Percentiles rank a stretch among this genome's conserved stretches.
These are phyloP conservation scores for Micropterix aruncella DNA, from an alignment of 2,888 invertebrate species.

Conservation along the genomic window DNA sequence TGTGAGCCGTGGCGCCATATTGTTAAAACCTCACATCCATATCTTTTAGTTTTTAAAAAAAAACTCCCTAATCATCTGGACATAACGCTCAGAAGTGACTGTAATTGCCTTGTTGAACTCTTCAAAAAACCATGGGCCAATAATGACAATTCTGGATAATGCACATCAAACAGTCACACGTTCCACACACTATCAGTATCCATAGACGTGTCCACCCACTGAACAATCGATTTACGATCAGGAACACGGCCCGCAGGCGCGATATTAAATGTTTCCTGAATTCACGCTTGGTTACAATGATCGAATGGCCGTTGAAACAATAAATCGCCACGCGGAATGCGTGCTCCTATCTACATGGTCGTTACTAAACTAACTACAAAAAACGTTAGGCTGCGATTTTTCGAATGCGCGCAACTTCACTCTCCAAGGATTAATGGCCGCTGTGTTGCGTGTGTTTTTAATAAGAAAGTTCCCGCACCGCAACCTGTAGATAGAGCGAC, in stretches of 20 bases:
- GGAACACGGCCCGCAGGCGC: conserved; percentile 2
- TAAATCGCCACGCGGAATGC: conserved; percentile 1
- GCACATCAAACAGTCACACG: background rate
- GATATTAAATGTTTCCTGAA: background rate
- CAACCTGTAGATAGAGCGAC: no score
- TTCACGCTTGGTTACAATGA: conserved; percentile 1
- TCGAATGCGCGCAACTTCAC: background rate
- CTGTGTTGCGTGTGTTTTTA: background rate
- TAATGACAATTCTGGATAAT: background rate
- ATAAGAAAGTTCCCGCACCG: conserved; percentile 1
- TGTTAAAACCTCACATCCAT: background rate
- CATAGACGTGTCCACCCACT: conserved; percentile 1
- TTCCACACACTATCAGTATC: conserved; percentile 2
- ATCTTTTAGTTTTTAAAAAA: background rate
- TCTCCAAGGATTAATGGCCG: background rate
- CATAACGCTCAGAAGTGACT: conserved; percentile 1
- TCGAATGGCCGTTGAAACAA: background rate
- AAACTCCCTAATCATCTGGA: background rate
- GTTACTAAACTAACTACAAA: conserved; percentile 3
- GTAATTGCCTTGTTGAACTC: conserved; percentile 1
- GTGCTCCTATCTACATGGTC: conserved; percentile 2
- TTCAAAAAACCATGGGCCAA: background rate
- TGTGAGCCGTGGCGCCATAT: conserved; percentile 1
- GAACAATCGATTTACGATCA: conserved; percentile 3
- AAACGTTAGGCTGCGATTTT: conserved; percentile 1